Evolutionary conservation across 2,888 invertebrate species (phyloP).

Genomic region (Drosophila meridionalis): DNA sequence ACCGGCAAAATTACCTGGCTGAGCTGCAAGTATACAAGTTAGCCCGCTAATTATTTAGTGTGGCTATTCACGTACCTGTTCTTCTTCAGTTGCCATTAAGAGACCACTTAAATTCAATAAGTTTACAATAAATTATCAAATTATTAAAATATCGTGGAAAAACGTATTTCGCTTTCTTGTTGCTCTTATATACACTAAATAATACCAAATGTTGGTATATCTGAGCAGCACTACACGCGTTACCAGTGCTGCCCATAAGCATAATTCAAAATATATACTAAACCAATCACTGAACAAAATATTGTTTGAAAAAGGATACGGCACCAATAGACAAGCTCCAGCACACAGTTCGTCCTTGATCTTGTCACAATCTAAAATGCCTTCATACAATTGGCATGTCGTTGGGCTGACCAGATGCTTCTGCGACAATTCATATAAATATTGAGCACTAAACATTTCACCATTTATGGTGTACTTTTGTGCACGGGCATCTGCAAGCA

Average conservation of each 20-base stretch:
- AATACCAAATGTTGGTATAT: constrained; percentile 19
- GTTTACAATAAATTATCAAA: constrained; percentile 6
- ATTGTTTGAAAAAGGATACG: constrained; percentile 85
- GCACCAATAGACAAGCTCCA: constrained; percentile 85
- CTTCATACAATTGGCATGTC: constrained; percentile 82
- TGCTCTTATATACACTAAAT: constrained; percentile 42
- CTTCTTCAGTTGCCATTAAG: constrained; percentile 83
- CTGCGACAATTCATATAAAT: constrained; percentile 87
- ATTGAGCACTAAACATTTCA: constrained; percentile 93
- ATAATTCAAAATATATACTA: neutral
- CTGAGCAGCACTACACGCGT: constrained; percentile 25
- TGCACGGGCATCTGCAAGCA: constrained; percentile 88
- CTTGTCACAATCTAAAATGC: constrained; percentile 83
- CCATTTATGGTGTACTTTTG: constrained; percentile 92
- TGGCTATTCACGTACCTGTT: constrained; percentile 72
- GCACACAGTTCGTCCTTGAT: constrained; percentile 84
- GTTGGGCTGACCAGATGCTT: constrained; percentile 58
- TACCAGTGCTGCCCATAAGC: constrained; percentile 29
- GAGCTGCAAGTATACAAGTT: constrained; percentile 86
- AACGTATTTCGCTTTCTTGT: constrained; percentile 26
- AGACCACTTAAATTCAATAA: neutral
- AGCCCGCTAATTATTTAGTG: neutral
- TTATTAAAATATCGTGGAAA: neutral
- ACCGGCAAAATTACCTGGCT: constrained; percentile 92
- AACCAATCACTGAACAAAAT: constrained; percentile 4